A percentile compares a stretch with the other conserved stretches of the same genome.
Evolutionary conservation across 2,797 vertebrate genomes (phyloP).

Genomic region (Peromyscus nudipes): DNA sequence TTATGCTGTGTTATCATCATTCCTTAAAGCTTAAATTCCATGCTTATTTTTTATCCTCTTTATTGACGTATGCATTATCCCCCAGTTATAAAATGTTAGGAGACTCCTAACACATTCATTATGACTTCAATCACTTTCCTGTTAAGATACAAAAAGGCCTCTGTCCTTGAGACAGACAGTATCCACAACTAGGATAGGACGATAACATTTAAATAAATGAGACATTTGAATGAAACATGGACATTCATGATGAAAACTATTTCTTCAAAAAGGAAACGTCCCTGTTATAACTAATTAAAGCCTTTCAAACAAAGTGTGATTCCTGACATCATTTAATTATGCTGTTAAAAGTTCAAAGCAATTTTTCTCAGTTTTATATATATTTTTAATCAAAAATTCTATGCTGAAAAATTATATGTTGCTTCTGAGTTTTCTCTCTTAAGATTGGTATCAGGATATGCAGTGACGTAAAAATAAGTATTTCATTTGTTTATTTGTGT

Average conservation of each 20-base stretch:
- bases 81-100: not conserved
- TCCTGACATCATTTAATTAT: slow-evolving; percentile 33
- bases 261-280: not conserved
- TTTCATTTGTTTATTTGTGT: not conserved
- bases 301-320: not conserved
- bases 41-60: not conserved
- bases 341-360: not conserved
- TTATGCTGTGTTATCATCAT: not conserved
- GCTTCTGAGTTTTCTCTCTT: not conserved
- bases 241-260: not conserved
- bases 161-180: not conserved
- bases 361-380: not conserved
- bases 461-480: not conserved
- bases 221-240: not conserved
- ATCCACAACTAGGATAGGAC: not conserved
- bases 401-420: not conserved
- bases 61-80: not conserved
- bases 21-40: slow-evolving; percentile 8
- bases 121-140: not conserved
- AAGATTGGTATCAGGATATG: not conserved
- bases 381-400: not conserved
- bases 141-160: not conserved
- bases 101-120: not conserved
- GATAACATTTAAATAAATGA: not conserved
- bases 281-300: not conserved